Conservation (phyloP, 2,797 vertebrate genomes). For the Threskiornis aethiopicus region DNA sequence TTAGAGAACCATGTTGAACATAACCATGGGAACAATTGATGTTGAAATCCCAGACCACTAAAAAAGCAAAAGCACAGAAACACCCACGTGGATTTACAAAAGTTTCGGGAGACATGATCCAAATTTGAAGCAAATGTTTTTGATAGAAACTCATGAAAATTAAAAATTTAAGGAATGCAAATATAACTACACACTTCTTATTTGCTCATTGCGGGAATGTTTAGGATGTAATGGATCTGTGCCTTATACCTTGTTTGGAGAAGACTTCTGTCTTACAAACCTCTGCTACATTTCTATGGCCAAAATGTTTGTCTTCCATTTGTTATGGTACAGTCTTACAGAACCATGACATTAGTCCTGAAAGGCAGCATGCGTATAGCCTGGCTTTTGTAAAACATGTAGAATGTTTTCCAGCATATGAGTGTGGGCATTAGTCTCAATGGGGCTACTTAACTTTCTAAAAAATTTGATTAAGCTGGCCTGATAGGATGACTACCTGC, state of each 20-base stretch:
- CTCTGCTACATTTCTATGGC: background rate
- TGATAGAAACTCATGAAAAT: background rate
- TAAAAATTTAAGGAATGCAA: background rate
- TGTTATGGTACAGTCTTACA: background rate
- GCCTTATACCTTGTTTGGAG: background rate
- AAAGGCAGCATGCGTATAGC: background rate
- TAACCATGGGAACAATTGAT: background rate
- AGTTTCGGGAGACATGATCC: background rate
- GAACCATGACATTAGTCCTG: background rate
- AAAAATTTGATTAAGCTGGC: background rate
- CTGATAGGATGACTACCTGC: background rate
- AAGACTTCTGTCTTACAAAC: background rate
- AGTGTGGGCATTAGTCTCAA: background rate
- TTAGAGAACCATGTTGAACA: background rate
- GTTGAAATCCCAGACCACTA: background rate
- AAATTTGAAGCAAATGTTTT: background rate
- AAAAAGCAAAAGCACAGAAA: background rate
- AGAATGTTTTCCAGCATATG: background rate
- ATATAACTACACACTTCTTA: background rate
- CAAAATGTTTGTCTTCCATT: background rate
- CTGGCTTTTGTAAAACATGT: background rate
- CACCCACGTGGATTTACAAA: background rate
- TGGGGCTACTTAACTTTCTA: background rate
- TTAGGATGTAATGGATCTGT: background rate
- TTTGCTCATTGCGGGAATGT: background rate